phyloP scores from a whole-genome alignment of 2,113 vertebrate genomes.

The Pipa parva region DNA sequence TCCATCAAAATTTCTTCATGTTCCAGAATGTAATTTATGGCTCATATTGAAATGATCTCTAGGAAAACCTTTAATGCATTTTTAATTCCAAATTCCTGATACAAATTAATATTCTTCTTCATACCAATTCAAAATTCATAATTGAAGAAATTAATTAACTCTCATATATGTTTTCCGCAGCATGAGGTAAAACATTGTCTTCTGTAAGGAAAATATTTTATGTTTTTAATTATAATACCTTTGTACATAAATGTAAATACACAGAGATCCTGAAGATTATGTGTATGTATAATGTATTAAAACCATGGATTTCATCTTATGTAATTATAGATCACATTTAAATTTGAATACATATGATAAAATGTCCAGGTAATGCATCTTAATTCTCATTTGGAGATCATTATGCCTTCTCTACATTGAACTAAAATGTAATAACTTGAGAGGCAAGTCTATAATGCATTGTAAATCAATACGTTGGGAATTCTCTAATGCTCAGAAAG shows the following conservation, averaged over 20 bases:
- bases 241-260: slow-evolving; percentile 42
- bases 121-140: slow-evolving; percentile 13
- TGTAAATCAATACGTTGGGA: no score
- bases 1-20: slow-evolving; percentile 14
- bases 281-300: slow-evolving; percentile 34
- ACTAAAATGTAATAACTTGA: no score
- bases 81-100: slow-evolving; percentile 40
- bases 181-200: slow-evolving; percentile 36
- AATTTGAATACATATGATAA: background rate
- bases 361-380: background rate
- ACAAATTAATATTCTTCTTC: slow-evolving; percentile 26
- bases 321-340: slow-evolving; percentile 40
- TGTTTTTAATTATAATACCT: slow-evolving; percentile 44
- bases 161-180: slow-evolving; percentile 42
- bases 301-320: slow-evolving; percentile 40
- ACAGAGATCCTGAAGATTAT: slow-evolving; percentile 43
- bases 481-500: no score
- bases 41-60: slow-evolving; percentile 26
- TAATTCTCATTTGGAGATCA: background rate
- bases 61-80: slow-evolving; percentile 25
- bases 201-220: slow-evolving; percentile 33
- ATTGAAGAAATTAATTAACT: slow-evolving; percentile 45
- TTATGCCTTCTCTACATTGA: background rate
- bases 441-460: no score
- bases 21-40: slow-evolving; percentile 22